Evolutionary conservation across 2,113 vertebrate species (phyloP).

Genomic region (Ictidomys tridecemlineatus): DNA sequence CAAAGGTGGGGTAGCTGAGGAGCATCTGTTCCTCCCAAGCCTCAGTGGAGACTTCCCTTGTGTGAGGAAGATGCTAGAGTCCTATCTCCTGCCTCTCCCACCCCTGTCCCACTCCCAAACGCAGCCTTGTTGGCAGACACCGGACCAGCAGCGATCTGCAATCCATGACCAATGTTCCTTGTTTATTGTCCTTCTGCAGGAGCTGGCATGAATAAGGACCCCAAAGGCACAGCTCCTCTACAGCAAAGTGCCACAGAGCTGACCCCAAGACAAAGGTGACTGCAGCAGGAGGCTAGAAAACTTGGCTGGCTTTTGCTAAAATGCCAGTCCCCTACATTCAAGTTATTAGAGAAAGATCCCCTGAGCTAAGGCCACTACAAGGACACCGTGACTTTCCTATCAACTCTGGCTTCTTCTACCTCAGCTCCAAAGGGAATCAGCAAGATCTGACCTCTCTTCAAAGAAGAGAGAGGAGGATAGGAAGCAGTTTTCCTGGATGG

Average conservation of each 20-base stretch:
- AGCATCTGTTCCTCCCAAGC: background rate
- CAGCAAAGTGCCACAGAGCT: background rate
- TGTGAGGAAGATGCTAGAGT: background rate
- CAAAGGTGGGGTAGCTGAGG: too few species aligned
- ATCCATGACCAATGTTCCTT: background rate
- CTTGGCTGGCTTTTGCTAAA: background rate
- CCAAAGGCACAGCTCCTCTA: background rate
- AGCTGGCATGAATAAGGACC: background rate
- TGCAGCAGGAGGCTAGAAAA: background rate
- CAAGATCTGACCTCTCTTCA: background rate
- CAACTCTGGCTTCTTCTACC: background rate
- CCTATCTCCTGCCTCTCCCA: background rate
- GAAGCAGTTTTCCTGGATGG: background rate
- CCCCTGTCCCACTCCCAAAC: background rate
- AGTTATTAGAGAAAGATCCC: background rate
- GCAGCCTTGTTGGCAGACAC: background rate
- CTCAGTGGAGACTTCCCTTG: background rate
- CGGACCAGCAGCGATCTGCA: background rate
- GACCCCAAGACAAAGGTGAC: background rate
- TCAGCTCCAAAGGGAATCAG: background rate
- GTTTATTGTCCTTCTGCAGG: background rate
- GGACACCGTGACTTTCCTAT: background rate
- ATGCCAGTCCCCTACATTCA: background rate
- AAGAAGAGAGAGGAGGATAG: background rate
- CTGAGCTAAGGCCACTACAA: background rate